Conservation (phyloP, 2,113 vertebrate genomes). For the Pygathrix nemaeus region DNA sequence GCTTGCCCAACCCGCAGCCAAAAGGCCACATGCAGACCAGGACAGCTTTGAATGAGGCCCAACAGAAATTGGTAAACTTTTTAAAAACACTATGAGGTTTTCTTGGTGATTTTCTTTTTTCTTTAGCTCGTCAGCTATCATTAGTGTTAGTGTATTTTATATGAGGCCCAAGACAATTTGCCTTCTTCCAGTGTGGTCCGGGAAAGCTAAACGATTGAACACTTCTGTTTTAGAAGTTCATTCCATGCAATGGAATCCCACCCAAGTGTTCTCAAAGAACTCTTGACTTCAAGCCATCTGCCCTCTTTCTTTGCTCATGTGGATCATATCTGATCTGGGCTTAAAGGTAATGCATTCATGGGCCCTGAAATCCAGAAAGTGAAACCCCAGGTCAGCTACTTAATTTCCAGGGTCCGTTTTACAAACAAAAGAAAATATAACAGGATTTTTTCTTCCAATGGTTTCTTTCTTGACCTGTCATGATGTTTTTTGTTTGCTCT, state of each 20-base stretch:
- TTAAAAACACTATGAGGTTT: no score
- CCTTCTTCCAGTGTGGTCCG: no score
- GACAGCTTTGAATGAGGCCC: no score
- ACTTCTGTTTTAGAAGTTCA: neutral
- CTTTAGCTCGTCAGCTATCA: no score
- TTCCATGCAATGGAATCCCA: neutral
- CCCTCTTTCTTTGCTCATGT: neutral
- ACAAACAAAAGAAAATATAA: neutral
- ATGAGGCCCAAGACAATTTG: no score
- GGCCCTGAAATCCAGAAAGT: neutral
- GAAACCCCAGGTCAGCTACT: accelerated
- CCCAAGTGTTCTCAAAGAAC: neutral
- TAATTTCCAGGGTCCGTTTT: neutral
- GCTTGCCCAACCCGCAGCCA: no score
- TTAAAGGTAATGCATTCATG: neutral
- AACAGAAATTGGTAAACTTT: no score
- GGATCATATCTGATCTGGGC: neutral
- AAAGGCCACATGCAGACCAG: no score
- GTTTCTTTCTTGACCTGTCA: neutral
- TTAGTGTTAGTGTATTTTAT: no score
- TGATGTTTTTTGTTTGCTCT: neutral
- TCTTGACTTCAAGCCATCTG: neutral
- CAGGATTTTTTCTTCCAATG: neutral
- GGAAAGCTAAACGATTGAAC: no score
- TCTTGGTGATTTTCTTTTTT: no score